Evolutionary conservation across 2,797 vertebrate species (phyloP).

Genomic region (Gorsachius magnificus): DNA sequence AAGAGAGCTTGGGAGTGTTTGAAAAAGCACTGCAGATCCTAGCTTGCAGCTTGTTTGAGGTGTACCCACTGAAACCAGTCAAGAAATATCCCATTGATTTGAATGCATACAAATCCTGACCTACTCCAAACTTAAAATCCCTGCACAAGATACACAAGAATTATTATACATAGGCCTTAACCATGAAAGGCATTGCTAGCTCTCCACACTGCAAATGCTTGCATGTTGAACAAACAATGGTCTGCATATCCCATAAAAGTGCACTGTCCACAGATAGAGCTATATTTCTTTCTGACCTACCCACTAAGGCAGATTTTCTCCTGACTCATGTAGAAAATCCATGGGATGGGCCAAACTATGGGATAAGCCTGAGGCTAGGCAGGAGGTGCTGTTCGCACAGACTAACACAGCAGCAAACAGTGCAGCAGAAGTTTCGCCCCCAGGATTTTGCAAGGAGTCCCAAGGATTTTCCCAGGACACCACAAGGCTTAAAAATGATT

Average conservation of each 20-base stretch:
- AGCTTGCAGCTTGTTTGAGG: neutral
- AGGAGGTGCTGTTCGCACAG: neutral
- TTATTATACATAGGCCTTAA: neutral
- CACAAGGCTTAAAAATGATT: neutral
- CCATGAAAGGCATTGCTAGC: neutral
- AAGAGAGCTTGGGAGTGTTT: neutral
- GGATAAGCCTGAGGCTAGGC: neutral
- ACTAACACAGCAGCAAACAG: neutral
- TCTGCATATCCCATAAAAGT: neutral
- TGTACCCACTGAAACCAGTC: neutral
- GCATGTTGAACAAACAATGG: neutral
- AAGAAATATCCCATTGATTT: neutral
- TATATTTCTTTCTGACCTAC: neutral
- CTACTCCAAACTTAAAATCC: neutral
- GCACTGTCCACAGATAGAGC: neutral
- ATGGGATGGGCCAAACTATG: neutral
- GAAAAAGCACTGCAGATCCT: neutral
- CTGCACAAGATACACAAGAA: neutral
- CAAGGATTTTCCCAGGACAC: neutral
- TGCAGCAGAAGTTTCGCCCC: neutral
- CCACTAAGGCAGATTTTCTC: neutral
- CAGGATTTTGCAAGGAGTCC: neutral
- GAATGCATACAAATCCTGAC: neutral
- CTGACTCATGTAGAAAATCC: neutral
- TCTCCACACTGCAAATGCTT: neutral